Base-by-base conservation (phyloP, 2,888 invertebrate species). In the Nycteola revayana region DNA sequence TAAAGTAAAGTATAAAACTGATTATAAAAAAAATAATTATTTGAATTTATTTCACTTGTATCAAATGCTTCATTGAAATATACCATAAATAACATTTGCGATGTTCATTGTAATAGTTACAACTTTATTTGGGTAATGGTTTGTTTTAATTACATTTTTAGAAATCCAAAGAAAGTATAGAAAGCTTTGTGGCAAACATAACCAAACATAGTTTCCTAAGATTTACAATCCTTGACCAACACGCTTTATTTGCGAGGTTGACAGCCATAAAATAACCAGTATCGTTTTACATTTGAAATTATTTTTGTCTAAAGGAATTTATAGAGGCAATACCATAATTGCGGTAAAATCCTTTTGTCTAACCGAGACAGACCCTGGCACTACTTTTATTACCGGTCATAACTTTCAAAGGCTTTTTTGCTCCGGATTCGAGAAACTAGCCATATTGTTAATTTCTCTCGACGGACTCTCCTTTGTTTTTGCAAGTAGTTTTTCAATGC, bases 291-390 rank as follows among this genome's bases (percentile, higher is more conserved):
- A 27, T 61, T 61, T 60, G 42, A 70, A 70, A 74, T 21, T 2
- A 64, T 68, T 60, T 68, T 78, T 77, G 75, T 79, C 59, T 78
- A 56, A 43, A 43, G 51, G 42, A 60, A 72, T 78, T 83, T 83
- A 80, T 79, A 73, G 70, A 57, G 61, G 73, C 68, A 67, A 72
- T 79, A 75, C 69, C 54, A 55, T 77, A 78, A 83, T 78, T 83
- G 81, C 66, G 80, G 84, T 77, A 62, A 59, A 66, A 65, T 61
- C 58, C 69, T 64, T 70, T 84, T 80, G 74, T 78, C 53, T 74
- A 60, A 53, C 57, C 42, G 60, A 58, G 62, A 61, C 57, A 42
- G 59, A 52, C 33, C 25, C 34, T 32, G 44, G 39, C 62, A 57
- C 67, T 53, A 63, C 51, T 76, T 80, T 80, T 81, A 78, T 77